phyloP scores from a whole-genome alignment of 2,797 vertebrate species.

The Urosaurus nigricauda region DNA sequence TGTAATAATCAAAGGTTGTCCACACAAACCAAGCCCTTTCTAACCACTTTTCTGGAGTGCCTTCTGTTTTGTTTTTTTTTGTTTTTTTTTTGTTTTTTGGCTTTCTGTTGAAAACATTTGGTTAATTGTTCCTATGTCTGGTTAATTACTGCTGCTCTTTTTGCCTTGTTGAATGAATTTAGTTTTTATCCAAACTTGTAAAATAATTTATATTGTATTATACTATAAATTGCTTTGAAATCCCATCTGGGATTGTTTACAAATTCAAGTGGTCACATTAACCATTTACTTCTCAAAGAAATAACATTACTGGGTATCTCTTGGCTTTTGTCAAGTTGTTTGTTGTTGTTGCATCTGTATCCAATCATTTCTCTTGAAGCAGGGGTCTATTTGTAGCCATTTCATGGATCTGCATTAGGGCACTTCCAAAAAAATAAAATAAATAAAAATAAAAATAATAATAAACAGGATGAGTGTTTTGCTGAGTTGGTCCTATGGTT shows the following conservation, averaged over 20 bases:
- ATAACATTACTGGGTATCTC: background rate
- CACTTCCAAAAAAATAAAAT: too few relatives aligned
- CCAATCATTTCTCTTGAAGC: too few relatives aligned
- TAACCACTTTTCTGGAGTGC: background rate
- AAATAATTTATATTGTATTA: background rate
- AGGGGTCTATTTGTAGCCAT: too few relatives aligned
- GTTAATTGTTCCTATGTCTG: background rate
- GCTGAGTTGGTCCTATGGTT: too few relatives aligned
- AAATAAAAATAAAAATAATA: too few relatives aligned
- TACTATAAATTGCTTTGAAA: background rate
- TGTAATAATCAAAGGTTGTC: background rate
- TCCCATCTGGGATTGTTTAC: background rate
- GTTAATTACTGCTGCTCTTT: background rate
- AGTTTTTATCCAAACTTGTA: background rate
- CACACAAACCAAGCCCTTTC: background rate
- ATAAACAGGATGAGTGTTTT: too few relatives aligned
- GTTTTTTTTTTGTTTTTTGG: background rate
- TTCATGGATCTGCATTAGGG: too few relatives aligned
- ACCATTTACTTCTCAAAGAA: background rate
- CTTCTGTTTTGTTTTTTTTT: too few relatives aligned
- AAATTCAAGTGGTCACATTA: background rate
- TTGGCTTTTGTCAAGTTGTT: too few relatives aligned
- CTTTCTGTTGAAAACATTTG: background rate
- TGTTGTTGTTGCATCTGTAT: too few relatives aligned
- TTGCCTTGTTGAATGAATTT: background rate